A percentile compares a stretch with the other conserved stretches of the same genome.
phyloP scores from a whole-genome alignment of 2,888 invertebrate genomes.

The Phania funesta region DNA sequence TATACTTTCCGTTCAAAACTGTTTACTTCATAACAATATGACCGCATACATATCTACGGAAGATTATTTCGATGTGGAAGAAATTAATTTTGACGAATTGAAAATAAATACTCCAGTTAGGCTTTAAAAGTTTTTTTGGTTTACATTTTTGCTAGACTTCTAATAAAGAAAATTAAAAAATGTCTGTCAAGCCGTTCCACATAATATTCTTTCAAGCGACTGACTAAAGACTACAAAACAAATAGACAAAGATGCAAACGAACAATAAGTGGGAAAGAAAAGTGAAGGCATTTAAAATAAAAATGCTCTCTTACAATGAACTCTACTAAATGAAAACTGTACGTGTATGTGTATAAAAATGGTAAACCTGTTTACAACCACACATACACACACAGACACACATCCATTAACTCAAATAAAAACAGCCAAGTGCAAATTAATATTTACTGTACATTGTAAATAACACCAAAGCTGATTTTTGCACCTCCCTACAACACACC shows the following conservation, averaged over 20 bases:
- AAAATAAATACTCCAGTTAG: too few species aligned
- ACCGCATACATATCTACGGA: too few species aligned
- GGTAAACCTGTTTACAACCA: constrained; percentile 31
- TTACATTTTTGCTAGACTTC: too few species aligned
- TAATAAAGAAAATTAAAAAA: too few species aligned
- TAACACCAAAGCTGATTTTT: constrained; percentile 61
- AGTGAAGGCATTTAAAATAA: constrained; percentile 26
- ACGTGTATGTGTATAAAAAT: not conserved
- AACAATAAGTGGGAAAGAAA: constrained; percentile 6
- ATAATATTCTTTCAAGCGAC: constrained; percentile 1
- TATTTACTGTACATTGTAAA: constrained; percentile 65
- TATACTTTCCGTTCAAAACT: too few species aligned
- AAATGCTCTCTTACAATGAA: constrained; percentile 27
- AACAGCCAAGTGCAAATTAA: constrained; percentile 64
- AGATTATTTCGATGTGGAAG: too few species aligned
- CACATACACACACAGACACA: not conserved
- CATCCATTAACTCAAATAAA: constrained; percentile 33
- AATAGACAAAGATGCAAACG: constrained; percentile 5
- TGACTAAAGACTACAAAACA: constrained; percentile 7
- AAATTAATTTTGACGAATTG: too few species aligned
- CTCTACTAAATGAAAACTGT: constrained; percentile 1
- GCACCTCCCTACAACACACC: constrained; percentile 27
- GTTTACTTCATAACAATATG: too few species aligned
- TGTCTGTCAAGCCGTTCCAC: not conserved
- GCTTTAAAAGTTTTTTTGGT: too few species aligned